Evolutionary conservation across 2,797 vertebrate species (phyloP), one percentile per base, ranked within the genome.

Genomic region (Sitta carolinensis): DNA sequence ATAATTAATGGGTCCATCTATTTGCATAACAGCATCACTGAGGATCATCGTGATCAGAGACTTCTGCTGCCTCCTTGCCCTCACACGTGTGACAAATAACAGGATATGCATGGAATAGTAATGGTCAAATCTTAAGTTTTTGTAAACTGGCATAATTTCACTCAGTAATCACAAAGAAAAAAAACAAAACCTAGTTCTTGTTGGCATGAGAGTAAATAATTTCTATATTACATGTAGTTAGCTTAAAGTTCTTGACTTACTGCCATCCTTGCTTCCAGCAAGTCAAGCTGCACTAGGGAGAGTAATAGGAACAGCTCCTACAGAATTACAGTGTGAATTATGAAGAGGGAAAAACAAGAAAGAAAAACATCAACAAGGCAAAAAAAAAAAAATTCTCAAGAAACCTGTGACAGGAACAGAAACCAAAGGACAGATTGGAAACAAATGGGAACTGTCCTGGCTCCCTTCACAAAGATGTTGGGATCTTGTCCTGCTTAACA

Each of bases 1-100:
- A 77, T 72, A 89, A 92, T 89, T 94, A 84, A 95, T 66, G 38
- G 34, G 16, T 82, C 58, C 21, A 88, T 67, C 79, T 77, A 21
- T 84, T 63, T 75, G 48, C 32, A 13, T 59, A 86, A 92, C 32
- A 74, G 3, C 67, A 79, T 57, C 59, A 43, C 29, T 88, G 51
- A 79, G 64, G 78, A 73, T 64, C 54, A 73, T 72, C 47, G 59
- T 36, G 55, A 36, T 73, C 61, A 50, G 55, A 42, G 11, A 87
- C 38, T 52, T 36, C 38, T 47, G n/a, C 34, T 76, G 67, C 54
- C 30, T 75, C 21, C 45, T 52, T 80, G 38, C 16, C 64, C 50
- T 81, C 58, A 72, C 5, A 7, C 2, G 5, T 18, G 38, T 1
- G 3, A 40, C 5, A 5, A 32, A 42, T n/a, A 70, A 61, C 13